Evolutionary conservation across 2,797 vertebrate species (phyloP).

Genomic region (Pangasius larnaudii): DNA sequence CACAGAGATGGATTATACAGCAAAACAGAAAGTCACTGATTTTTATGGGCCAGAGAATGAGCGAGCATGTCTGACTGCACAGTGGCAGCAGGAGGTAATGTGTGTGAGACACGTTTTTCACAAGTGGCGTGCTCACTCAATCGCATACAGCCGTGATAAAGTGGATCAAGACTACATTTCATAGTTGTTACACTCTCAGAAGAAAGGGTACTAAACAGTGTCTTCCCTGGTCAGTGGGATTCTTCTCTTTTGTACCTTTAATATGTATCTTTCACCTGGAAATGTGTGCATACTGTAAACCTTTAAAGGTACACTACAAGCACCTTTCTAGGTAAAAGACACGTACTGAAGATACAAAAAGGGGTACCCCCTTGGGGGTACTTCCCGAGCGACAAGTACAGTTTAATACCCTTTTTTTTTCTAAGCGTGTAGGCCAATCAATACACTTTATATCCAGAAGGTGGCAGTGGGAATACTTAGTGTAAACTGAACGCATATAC

Average conservation of each 20-base stretch:
- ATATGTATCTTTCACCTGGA: background rate
- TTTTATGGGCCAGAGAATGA: constrained; percentile 8
- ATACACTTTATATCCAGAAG: constrained; percentile 17
- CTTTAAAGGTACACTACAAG: background rate
- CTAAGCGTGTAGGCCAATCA: background rate
- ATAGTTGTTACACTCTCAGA: background rate
- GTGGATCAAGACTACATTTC: background rate
- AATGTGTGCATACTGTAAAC: background rate
- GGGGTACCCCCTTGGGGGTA: background rate
- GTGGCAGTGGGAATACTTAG: constrained; percentile 24
- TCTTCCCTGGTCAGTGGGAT: too few relatives aligned
- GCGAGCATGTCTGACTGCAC: background rate
- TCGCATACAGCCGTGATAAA: background rate
- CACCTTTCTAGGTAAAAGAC: background rate
- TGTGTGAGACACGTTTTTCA: background rate
- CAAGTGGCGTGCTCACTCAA: background rate
- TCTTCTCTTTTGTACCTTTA: background rate
- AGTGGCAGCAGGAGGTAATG: background rate
- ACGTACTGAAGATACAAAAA: too few relatives aligned
- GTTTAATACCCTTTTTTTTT: too few relatives aligned
- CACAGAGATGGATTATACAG: background rate
- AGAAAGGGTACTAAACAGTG: background rate
- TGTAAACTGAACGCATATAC: background rate
- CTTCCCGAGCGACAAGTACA: background rate
- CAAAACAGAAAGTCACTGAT: constrained; percentile 1